Conservation (phyloP, 2,888 invertebrate species). For the Mactromeris polynyma region DNA sequence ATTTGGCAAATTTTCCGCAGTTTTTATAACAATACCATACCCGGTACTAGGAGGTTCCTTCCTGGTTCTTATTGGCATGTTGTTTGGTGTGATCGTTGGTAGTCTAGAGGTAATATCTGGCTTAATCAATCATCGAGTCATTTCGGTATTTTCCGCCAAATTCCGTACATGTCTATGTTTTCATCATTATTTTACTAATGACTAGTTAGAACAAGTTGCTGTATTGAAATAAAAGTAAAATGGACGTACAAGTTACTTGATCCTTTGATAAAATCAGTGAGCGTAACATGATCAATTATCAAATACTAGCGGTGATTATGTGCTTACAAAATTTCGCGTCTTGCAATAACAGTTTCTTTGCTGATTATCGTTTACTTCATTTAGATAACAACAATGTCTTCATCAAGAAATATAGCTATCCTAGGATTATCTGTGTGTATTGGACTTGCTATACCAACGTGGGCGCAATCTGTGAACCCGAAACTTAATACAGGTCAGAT, state of each 20-base stretch:
- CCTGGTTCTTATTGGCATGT: slow-evolving; percentile 17
- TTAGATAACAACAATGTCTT: slow-evolving; percentile 46
- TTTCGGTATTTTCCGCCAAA: background rate
- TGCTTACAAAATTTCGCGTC: no score
- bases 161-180: background rate
- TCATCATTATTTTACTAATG: no score
- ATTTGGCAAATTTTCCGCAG: slow-evolving; percentile 27
- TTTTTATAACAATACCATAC: slow-evolving; percentile 24
- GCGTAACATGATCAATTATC: no score
- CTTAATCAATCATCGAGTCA: background rate
- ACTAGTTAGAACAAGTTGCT: no score
- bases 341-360: no score
- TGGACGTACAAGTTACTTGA: no score
- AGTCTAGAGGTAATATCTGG: slow-evolving; percentile 8
- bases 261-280: no score
- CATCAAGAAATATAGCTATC: slow-evolving; percentile 92
- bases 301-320: no score
- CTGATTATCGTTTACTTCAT: no score
- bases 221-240: no score
- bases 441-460: slow-evolving; percentile 89
- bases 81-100: slow-evolving; percentile 5
- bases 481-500: slow-evolving; percentile 56
- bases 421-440: slow-evolving; percentile 95
- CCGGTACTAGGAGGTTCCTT: slow-evolving; percentile 19
- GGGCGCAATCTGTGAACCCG: slow-evolving; percentile 39